Evolutionary conservation across 1,140 invertebrate genomes (phyloP).

Genomic region (Anastatus disparis): DNA sequence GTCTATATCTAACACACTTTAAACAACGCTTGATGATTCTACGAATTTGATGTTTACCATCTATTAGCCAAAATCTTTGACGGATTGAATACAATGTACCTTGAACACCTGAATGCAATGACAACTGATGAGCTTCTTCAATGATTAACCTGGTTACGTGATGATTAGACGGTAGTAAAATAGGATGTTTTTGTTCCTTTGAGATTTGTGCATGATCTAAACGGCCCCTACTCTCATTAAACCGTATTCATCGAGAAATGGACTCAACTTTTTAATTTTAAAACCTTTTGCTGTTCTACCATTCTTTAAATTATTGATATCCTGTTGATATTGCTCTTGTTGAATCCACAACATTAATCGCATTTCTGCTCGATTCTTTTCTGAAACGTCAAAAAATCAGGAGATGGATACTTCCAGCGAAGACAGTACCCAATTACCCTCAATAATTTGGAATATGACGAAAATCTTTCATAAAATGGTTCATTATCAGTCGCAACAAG

Average conservation of each 20-base stretch:
- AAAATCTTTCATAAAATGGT: not conserved
- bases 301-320: not conserved
- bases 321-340: not conserved
- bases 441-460: not conserved
- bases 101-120: conserved; percentile 23
- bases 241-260: not conserved
- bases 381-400: not conserved
- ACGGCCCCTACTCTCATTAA: not conserved
- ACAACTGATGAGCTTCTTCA: not conserved
- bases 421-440: not conserved
- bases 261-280: not conserved
- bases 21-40: not conserved
- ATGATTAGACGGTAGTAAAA: not conserved
- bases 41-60: not conserved
- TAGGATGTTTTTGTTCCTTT: not conserved
- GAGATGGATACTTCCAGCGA: not conserved
- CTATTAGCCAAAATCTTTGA: conserved; percentile 27
- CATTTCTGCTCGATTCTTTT: not conserved
- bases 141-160: not conserved
- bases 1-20: not conserved
- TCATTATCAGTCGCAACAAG: not conserved
- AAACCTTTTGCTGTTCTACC: not conserved
- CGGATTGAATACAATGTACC: conserved; percentile 16
- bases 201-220: not conserved
- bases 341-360: not conserved